Base-by-base conservation (phyloP, 2,888 invertebrate species). In the Camponotus fellah region DNA sequence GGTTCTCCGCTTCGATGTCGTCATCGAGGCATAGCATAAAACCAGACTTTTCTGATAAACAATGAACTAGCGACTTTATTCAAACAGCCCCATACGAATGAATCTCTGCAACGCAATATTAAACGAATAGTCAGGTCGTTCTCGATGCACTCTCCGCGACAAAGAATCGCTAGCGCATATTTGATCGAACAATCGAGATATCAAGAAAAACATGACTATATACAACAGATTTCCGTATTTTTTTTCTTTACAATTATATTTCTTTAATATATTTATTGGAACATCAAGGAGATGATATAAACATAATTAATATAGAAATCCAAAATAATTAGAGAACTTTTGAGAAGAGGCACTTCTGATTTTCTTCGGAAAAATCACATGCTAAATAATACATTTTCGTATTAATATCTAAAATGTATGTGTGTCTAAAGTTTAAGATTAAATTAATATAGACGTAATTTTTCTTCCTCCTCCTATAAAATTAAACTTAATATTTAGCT, bases 11-110 rank as follows among this genome's bases (percentile, higher is more conserved):
- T 34, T 62, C 71, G 75, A 82, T 80, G 75, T 87, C 82, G 79
- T 89, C 86, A 86, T 85, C 76, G 86, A 84, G 46, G 60, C 76
- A 62, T 74, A 56, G 12, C 58, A 26, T 80, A 58, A 68, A 81
- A 74, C 34, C 40, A 65, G 17, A 64, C 43, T 49, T 58, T 65
- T 12, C 69, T 43, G 76, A 79, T 80, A 79, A 86, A 87, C 87
- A 87, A 87, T 85, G 62, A 82, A 81, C 83, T 56, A 58, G 43
- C 9, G 71, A 79, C 21, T 60, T 71, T 79, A 34, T 46, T 79
- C 21, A 60, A 79, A 10, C 46, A 34, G 32, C 14, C 8, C 40
- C 37, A 46, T 34, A 71, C 34, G 17, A 71, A 71, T 32, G n/a
- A 68, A 56, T 40, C 32, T 26, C 12, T 37, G 40, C 40, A 69